Percentiles rank a stretch among this genome's conserved stretches.
phyloP scores from a whole-genome alignment of 2,113 vertebrate genomes.

The Tylochromis polylepis region DNA sequence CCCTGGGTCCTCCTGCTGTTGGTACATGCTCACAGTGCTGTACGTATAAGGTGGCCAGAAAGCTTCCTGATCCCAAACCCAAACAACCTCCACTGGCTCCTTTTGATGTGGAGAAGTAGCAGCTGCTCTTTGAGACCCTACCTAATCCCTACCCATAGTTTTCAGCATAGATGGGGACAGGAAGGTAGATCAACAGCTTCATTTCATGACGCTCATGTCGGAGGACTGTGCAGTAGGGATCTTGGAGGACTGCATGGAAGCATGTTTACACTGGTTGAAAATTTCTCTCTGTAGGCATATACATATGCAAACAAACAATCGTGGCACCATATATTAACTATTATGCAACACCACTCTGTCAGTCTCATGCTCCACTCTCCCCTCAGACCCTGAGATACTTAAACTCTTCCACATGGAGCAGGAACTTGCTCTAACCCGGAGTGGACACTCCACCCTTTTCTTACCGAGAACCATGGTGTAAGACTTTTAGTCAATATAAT shows the following conservation, averaged over 20 bases:
- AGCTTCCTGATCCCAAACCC: neutral
- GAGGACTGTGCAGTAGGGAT: neutral
- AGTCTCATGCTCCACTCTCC: neutral
- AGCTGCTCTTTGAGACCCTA: neutral
- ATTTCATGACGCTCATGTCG: neutral
- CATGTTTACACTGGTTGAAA: neutral
- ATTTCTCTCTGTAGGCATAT: neutral
- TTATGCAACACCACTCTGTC: neutral
- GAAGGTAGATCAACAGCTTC: neutral
- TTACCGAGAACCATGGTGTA: neutral
- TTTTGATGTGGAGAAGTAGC: neutral
- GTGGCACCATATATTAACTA: neutral
- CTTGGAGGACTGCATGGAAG: neutral
- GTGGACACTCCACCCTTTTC: neutral
- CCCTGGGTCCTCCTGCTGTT: neutral
- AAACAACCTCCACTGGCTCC: neutral
- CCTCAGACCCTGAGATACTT: neutral
- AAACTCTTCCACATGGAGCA: neutral
- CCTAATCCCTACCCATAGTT: neutral
- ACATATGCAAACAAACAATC: neutral
- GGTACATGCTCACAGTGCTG: neutral
- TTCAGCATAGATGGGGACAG: neutral
- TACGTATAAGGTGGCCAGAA: neutral
- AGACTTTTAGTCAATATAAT: neutral
- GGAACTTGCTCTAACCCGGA: fast-evolving